Evolutionary conservation across 2,113 vertebrate genomes (phyloP), one percentile per base, ranked within the genome.

Genomic region (Sclerurus mexicanus): DNA sequence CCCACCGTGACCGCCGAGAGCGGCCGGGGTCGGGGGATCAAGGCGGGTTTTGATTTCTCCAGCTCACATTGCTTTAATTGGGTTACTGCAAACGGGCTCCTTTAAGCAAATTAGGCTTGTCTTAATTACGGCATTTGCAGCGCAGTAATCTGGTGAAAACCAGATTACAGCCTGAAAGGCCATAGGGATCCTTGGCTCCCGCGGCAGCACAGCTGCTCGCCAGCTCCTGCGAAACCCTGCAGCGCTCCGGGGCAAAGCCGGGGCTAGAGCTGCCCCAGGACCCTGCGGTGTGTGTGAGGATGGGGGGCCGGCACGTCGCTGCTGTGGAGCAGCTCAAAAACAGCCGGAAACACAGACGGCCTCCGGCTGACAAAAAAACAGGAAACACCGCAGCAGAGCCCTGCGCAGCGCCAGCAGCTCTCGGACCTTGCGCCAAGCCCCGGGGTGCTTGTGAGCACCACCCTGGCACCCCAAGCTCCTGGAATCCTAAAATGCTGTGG

Each of bases 31-130:
- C 47, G 53, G 15, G 9, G 30, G 18, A 92, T 76, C 62, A 71
- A 53, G 37, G 52, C 20, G 0, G 46, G 60, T 67, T 88, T 73
- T 24, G 9, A 53, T 93, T 86, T 85, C 83, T 81, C 79, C 72
- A 85, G 89, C 85, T 94, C 80, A 88, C 35, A 4, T 71, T 50
- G 40, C 52, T 96, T 80, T 97, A 96, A 97, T 89, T 95, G 63
- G 95, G 90, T 95, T 97, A 97, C 53, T 89, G 85, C 44, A 93
- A 95, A 95, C 58, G 18, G 62, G 87, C 71, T 59, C 85, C 80
- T 92, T 90, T 95, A 93, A 95, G 92, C 75, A 95, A 97, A 96
- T 96, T 95, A 97, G 88, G 87, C 66, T 78, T 62, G 60, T 4
- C 40, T 79, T 95, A 89, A 96, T 96, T 92, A 95, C 75, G 89